These are phyloP conservation scores for Podotricha telesiphe DNA, from an alignment of 2,888 invertebrate genomes.

Conservation along the genomic window DNA sequence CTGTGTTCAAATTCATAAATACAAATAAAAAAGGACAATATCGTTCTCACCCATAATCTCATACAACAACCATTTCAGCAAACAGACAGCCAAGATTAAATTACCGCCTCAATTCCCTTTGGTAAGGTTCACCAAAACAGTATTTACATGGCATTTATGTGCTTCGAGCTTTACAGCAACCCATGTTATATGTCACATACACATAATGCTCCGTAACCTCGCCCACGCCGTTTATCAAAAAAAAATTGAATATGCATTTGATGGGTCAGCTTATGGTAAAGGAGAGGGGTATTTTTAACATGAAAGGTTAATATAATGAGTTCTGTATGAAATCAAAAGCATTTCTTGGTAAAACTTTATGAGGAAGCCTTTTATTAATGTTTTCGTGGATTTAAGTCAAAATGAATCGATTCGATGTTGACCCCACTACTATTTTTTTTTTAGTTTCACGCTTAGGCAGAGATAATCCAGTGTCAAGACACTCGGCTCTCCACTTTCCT, in stretches of 20 bases:
- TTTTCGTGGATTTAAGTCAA: too few relatives aligned
- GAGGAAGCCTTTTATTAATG: background rate
- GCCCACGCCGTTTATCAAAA: conserved; percentile 23
- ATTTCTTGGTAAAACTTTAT: background rate
- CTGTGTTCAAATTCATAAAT: too few relatives aligned
- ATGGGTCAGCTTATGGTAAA: background rate
- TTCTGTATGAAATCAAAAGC: conserved; percentile 3
- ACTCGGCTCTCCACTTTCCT: too few relatives aligned
- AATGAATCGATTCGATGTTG: too few relatives aligned
- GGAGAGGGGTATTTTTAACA: background rate
- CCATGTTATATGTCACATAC: conserved; percentile 46
- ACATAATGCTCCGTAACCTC: conserved; percentile 36
- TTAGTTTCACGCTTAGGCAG: too few relatives aligned
- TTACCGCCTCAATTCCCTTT: conserved; percentile 15
- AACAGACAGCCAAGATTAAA: conserved; percentile 18
- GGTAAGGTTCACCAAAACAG: conserved; percentile 22
- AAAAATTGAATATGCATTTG: conserved; percentile 18
- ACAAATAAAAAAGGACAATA: background rate
- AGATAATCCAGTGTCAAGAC: too few relatives aligned
- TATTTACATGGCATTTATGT: conserved; percentile 19
- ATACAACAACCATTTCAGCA: background rate
- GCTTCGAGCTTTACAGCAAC: conserved; percentile 35
- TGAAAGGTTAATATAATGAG: conserved; percentile 2
- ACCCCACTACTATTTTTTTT: too few relatives aligned
- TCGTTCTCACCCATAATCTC: conserved; percentile 1